phyloP scores from a whole-genome alignment of 2,888 invertebrate species.

The Adelphocoris suturalis region DNA sequence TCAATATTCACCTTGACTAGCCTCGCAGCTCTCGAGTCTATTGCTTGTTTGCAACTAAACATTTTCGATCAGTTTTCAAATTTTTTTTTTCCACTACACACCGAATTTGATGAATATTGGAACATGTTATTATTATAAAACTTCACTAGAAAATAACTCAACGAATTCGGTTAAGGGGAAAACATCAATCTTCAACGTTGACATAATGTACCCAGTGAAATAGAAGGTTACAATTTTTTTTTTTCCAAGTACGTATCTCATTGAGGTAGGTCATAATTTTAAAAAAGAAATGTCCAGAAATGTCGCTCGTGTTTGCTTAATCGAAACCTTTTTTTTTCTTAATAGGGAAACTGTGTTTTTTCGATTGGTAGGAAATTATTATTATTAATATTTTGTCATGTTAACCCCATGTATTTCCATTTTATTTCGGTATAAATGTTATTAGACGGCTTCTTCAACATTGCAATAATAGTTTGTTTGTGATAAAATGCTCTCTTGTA shows the following conservation, averaged over 20 bases:
- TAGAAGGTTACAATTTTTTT: not conserved
- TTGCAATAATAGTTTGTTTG: constrained; percentile 35
- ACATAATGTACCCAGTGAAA: not conserved
- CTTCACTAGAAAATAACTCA: not conserved
- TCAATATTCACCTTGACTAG: constrained; percentile 72
- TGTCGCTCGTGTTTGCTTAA: constrained; percentile 56
- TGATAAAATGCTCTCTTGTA: constrained; percentile 47
- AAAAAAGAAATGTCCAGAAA: constrained; percentile 45
- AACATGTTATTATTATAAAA: not conserved
- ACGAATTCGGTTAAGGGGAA: not conserved
- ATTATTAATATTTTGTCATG: not conserved
- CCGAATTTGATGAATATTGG: constrained; percentile 38
- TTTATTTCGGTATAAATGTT: not conserved
- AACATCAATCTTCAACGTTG: not conserved
- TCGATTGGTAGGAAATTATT: not conserved
- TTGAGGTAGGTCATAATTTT: constrained; percentile 60
- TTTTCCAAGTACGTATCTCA: constrained; percentile 54
- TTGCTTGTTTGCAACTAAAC: constrained; percentile 69
- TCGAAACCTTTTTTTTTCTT: not conserved
- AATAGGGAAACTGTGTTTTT: too few species aligned
- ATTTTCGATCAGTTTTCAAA: not conserved
- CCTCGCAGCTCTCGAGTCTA: constrained; percentile 73
- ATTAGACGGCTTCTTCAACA: constrained; percentile 44
- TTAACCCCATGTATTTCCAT: constrained; percentile 63
- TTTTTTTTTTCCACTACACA: not conserved